Conservation (phyloP, 1,140 invertebrate species). For the Lucilia sericata region DNA sequence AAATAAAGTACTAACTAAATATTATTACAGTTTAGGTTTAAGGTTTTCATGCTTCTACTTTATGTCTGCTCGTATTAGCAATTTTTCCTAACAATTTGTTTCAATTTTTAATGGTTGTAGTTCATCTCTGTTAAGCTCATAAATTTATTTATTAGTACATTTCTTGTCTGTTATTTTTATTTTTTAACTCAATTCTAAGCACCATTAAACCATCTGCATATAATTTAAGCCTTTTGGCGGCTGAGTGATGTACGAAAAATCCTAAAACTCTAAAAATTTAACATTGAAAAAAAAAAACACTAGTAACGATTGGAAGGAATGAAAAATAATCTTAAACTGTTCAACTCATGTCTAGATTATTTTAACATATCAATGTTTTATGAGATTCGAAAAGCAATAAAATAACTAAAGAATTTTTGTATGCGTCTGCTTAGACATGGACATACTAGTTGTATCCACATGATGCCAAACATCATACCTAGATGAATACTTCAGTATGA, state of each 20-base stretch:
- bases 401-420: background rate
- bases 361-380: conserved; percentile 31
- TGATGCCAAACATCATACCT: background rate
- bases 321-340: background rate
- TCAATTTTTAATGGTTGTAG: background rate
- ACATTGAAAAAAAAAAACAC: background rate
- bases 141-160: conserved; percentile 34
- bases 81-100: background rate
- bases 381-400: background rate
- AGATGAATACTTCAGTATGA: background rate
- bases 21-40: background rate
- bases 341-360: conserved; percentile 36
- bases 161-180: background rate
- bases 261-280: no score
- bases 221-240: conserved; percentile 33
- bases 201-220: conserved; percentile 26
- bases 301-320: background rate
- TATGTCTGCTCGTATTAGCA: background rate
- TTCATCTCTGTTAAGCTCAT: background rate
- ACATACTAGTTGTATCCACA: background rate
- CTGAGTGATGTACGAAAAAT: background rate
- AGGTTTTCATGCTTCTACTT: background rate
- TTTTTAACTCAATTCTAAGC: background rate
- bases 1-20: background rate
- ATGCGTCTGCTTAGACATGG: background rate